A percentile compares a stretch with the other conserved stretches of the same genome.
phyloP scores from a whole-genome alignment of 2,113 vertebrate genomes.

The Alligator sinensis region DNA sequence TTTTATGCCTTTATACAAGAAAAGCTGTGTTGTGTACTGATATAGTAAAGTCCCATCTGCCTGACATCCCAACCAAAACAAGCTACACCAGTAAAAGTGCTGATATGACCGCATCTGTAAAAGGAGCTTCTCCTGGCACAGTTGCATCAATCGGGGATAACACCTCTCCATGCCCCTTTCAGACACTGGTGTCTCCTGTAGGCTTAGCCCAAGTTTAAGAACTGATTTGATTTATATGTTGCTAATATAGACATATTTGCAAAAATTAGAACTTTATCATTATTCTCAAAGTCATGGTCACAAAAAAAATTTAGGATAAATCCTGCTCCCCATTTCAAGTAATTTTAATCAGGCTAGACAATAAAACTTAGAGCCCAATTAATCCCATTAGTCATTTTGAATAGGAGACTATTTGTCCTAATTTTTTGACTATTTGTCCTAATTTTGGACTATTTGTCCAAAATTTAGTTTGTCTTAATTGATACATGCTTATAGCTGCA shows the following conservation, averaged over 20 bases:
- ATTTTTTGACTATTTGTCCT: too few relatives aligned
- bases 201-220: neutral
- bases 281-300: neutral
- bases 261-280: neutral
- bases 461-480: neutral
- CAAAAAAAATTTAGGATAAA: neutral
- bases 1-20: too few relatives aligned
- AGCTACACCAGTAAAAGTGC: too few relatives aligned
- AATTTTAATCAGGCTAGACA: neutral
- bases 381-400: neutral
- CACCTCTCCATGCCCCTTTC: too few relatives aligned
- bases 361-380: neutral
- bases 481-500: neutral
- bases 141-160: too few relatives aligned
- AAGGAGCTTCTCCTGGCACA: too few relatives aligned
- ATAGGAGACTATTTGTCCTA: neutral
- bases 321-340: neutral
- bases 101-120: too few relatives aligned
- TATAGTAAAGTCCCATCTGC: too few relatives aligned
- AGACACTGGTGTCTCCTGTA: too few relatives aligned
- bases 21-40: too few relatives aligned
- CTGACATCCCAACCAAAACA: too few relatives aligned
- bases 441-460: too few relatives aligned
- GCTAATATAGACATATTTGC: neutral
- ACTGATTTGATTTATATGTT: neutral